Conservation (phyloP, 2,888 invertebrate species). For the Marronus borbonicus region DNA sequence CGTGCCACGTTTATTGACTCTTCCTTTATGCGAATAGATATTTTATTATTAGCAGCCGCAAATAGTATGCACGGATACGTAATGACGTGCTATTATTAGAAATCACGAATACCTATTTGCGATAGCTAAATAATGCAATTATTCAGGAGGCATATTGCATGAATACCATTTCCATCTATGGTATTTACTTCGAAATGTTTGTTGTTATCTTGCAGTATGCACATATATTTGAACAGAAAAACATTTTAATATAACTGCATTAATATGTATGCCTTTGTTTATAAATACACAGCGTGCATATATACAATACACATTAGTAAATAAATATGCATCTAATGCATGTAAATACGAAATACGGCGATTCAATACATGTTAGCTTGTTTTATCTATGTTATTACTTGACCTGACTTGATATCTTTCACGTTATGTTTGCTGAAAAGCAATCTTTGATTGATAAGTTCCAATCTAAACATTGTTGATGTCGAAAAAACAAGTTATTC, state of each 20-base stretch:
- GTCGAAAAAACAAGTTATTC: no score
- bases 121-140: background rate
- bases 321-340: background rate
- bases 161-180: no score
- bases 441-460: background rate
- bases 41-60: background rate
- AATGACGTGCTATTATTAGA: slow-evolving; percentile 5
- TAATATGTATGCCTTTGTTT: background rate
- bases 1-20: background rate
- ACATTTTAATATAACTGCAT: background rate
- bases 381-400: slow-evolving; percentile 16
- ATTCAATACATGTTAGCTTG: background rate
- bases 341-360: background rate
- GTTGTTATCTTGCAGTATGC: background rate
- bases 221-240: background rate
- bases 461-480: no score
- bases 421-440: background rate
- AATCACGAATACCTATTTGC: background rate
- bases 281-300: background rate
- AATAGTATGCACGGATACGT: background rate
- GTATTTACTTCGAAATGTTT: background rate
- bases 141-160: no score
- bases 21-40: background rate
- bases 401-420: slow-evolving; percentile 17
- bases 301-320: background rate